Evolutionary conservation across 2,888 invertebrate species (phyloP).

Genomic region (Ornithoptera priamus): DNA sequence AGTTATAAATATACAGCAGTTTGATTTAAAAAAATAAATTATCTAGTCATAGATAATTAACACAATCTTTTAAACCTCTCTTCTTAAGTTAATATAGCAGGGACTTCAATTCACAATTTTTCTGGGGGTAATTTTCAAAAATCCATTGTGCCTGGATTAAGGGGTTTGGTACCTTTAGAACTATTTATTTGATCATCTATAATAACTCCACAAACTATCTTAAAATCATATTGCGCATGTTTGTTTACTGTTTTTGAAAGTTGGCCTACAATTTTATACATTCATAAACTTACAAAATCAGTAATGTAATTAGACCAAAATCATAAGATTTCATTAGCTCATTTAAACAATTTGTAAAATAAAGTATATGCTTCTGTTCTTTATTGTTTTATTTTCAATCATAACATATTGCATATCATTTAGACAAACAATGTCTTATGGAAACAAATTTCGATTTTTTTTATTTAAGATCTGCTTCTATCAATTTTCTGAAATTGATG

Average conservation of each 20-base stretch:
- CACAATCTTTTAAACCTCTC: constrained; percentile 32
- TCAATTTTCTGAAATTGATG: too few species aligned
- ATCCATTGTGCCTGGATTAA: too few species aligned
- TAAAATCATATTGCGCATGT: neutral
- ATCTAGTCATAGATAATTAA: constrained; percentile 52
- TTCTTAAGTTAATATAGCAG: too few species aligned
- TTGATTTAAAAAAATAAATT: constrained; percentile 35
- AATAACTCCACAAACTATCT: neutral
- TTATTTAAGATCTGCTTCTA: too few species aligned
- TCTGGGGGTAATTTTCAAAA: too few species aligned
- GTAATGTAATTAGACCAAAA: neutral
- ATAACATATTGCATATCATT: neutral
- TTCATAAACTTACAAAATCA: neutral
- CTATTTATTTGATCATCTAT: too few species aligned
- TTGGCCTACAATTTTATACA: neutral
- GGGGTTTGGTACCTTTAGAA: neutral
- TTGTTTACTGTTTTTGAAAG: neutral
- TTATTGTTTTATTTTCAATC: neutral
- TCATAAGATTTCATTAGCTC: neutral
- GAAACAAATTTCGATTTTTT: too few species aligned
- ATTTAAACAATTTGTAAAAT: constrained; percentile 37
- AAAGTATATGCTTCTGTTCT: constrained; percentile 3
- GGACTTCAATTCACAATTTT: too few species aligned
- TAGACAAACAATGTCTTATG: too few species aligned
- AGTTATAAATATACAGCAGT: constrained; percentile 16